phyloP scores from a whole-genome alignment of 2,797 vertebrate genomes.

The Euthynnus affinis region DNA sequence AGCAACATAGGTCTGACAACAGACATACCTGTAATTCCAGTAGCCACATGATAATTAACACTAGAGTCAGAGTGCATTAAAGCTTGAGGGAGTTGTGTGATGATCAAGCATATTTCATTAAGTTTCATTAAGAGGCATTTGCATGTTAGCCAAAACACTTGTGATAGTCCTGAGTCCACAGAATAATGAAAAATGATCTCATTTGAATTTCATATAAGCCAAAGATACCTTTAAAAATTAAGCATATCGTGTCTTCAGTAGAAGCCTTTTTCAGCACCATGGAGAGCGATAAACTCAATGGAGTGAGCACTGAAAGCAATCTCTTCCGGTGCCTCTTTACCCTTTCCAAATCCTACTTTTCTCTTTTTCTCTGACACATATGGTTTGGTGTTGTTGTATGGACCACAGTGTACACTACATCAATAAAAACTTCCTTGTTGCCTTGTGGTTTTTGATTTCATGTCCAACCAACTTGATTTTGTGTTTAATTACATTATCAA shows the following conservation, averaged over 20 bases:
- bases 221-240: constrained; percentile 35
- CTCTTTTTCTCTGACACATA: constrained; percentile 41
- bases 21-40: constrained; percentile 64
- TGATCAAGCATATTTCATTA: constrained; percentile 44
- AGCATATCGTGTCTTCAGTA: constrained; percentile 9
- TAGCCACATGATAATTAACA: constrained; percentile 39
- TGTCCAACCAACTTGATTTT: constrained; percentile 35
- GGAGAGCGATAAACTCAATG: constrained; percentile 43
- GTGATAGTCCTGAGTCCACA: constrained; percentile 36
- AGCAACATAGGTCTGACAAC: constrained; percentile 35
- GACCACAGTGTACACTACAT: not conserved
- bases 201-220: constrained; percentile 49
- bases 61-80: constrained; percentile 37
- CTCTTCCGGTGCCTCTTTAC: not conserved
- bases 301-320: constrained; percentile 16
- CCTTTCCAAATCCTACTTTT: not conserved
- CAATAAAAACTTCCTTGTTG: constrained; percentile 1
- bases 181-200: constrained; percentile 44
- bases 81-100: constrained; percentile 43
- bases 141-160: constrained; percentile 51
- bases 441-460: constrained; percentile 34
- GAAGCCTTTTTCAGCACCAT: constrained; percentile 54
- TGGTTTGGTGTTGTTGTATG: constrained; percentile 10
- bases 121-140: constrained; percentile 41
- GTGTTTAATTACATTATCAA: constrained; percentile 45